phyloP scores from a whole-genome alignment of 2,113 vertebrate genomes.

The Daphoenositta chrysoptera region DNA sequence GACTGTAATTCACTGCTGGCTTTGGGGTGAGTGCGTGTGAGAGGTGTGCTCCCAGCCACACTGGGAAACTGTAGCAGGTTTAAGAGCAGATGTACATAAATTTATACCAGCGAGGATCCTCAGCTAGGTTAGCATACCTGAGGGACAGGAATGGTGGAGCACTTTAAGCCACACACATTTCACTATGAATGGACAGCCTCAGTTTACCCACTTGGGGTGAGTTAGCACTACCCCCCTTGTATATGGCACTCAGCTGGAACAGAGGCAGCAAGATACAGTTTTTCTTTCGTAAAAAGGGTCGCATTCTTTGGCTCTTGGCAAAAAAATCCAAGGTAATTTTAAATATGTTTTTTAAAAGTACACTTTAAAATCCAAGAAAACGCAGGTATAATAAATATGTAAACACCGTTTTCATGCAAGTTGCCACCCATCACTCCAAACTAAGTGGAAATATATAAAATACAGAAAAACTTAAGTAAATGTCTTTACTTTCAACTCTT shows the following conservation, averaged over 20 bases:
- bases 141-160: neutral
- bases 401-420: neutral
- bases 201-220: neutral
- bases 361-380: neutral
- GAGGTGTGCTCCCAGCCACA: neutral
- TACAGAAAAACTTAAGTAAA: neutral
- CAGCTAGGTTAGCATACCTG: neutral
- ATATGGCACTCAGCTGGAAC: neutral
- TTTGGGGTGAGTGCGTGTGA: neutral
- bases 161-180: neutral
- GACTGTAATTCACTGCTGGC: neutral
- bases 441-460: neutral
- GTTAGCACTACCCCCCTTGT: neutral
- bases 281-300: neutral
- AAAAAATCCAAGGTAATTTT: neutral
- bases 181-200: neutral
- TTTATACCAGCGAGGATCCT: fast-evolving
- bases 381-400: neutral
- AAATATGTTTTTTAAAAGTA: neutral
- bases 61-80: neutral
- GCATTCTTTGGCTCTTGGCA: neutral
- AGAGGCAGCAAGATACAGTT: neutral
- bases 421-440: neutral
- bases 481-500: slow-evolving; percentile 46
- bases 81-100: neutral